Evolutionary conservation across 2,888 invertebrate genomes (phyloP).

Genomic region (Gisinianus flammeolus): DNA sequence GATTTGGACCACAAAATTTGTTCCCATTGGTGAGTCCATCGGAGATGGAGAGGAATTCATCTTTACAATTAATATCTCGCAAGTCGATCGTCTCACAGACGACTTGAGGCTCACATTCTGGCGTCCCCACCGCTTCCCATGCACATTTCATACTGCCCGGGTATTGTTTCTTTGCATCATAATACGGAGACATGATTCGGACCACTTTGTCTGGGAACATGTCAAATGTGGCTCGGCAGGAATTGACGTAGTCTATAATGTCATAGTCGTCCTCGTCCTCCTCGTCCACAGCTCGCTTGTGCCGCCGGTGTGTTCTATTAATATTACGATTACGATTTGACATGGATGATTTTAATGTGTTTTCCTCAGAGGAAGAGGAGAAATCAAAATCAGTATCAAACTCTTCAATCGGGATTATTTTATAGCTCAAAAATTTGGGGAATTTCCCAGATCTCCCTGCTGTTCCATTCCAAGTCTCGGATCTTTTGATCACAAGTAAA

Average conservation of each 20-base stretch:
- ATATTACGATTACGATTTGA: no score
- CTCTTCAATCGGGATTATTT: no score
- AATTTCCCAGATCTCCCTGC: no score
- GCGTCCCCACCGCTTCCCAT: background rate
- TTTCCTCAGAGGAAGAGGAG: no score
- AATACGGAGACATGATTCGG: background rate
- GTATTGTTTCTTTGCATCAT: conserved; percentile 20
- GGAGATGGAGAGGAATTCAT: background rate
- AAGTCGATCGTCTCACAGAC: conserved; percentile 3
- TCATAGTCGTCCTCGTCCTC: no score
- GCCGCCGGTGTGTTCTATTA: no score
- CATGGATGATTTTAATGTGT: no score
- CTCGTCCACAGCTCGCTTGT: no score
- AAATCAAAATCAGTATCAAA: no score
- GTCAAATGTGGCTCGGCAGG: conserved; percentile 5
- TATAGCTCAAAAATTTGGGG: no score
- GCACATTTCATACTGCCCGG: conserved; percentile 7
- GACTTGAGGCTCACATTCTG: background rate
- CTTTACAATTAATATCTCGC: background rate
- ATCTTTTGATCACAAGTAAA: no score
- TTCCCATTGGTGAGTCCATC: background rate
- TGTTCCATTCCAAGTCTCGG: no score
- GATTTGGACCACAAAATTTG: conserved; percentile 15
- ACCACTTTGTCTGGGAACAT: conserved; percentile 5
- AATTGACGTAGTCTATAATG: background rate